Conservation (phyloP, 1,140 invertebrate genomes). For the Caenorhabditis latens region DNA sequence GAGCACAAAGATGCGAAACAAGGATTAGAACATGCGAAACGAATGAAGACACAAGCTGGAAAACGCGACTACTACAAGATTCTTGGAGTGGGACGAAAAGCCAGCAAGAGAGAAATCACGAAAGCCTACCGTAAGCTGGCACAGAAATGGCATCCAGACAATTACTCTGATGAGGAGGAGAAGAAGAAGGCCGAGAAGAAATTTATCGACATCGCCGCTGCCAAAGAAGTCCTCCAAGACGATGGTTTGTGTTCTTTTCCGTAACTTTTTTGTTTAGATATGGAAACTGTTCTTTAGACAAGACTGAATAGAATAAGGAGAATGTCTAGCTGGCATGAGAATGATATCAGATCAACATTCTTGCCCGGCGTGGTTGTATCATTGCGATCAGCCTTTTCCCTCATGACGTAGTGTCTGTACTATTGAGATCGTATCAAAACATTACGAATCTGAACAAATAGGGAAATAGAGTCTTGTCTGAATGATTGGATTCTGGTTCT, state of each 20-base stretch:
- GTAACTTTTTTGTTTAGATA: not conserved
- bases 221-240: constrained; percentile 92
- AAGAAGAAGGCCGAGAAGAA: constrained; percentile 96
- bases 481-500: not conserved
- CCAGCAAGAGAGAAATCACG: constrained; percentile 90
- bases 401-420: constrained; percentile 7
- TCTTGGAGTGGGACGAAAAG: constrained; percentile 86
- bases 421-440: constrained; percentile 7
- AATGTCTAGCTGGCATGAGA: not conserved
- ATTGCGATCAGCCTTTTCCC: constrained; percentile 21
- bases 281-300: not conserved
- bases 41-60: constrained; percentile 92
- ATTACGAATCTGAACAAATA: not conserved
- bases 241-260: constrained; percentile 35
- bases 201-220: constrained; percentile 98
- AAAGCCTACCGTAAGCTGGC: constrained; percentile 98
- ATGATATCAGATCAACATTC: not conserved
- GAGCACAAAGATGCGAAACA: constrained; percentile 88
- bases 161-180: constrained; percentile 86
- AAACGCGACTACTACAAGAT: constrained; percentile 99
- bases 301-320: not conserved
- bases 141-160: constrained; percentile 98
- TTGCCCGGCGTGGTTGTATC: not conserved
- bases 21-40: constrained; percentile 89
- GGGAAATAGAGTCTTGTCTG: not conserved